Conservation (phyloP, 1,140 invertebrate species). For the Helicoverpa armigera region DNA sequence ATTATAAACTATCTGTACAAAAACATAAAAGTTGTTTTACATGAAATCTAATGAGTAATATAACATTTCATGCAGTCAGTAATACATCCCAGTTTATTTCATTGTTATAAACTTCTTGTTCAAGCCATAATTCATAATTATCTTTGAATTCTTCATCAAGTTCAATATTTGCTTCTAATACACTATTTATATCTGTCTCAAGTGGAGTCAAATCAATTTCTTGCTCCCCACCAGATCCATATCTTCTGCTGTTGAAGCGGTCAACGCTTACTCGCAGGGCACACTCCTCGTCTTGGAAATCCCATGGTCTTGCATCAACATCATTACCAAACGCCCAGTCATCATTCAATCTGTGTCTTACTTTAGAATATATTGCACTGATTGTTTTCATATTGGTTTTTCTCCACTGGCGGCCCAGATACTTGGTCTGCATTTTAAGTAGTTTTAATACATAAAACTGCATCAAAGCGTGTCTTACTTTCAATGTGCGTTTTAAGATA, state of each 20-base stretch:
- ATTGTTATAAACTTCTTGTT: conserved; percentile 98
- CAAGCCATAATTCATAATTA: conserved; percentile 98
- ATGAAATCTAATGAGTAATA: conserved; percentile 16
- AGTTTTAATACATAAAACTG: conserved; percentile 99
- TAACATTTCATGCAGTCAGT: conserved; percentile 67
- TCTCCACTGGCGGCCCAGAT: conserved; percentile 99
- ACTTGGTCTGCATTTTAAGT: conserved; percentile 99
- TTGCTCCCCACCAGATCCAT: conserved; percentile 86
- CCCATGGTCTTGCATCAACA: conserved; percentile 98
- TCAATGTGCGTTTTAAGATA: conserved; percentile 98
- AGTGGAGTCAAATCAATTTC: conserved; percentile 92
- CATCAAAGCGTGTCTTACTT: conserved; percentile 98
- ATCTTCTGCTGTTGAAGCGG: conserved; percentile 97
- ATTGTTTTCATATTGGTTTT: conserved; percentile 99
- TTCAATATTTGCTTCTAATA: conserved; percentile 93
- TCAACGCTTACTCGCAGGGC: conserved; percentile 97
- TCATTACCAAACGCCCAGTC: conserved; percentile 99
- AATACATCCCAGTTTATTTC: conserved; percentile 92
- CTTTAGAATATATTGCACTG: conserved; percentile 99
- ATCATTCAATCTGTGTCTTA: conserved; percentile 97
- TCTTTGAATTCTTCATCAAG: conserved; percentile 98
- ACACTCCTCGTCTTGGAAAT: conserved; percentile 99
- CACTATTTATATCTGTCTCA: conserved; percentile 94
- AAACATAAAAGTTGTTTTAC: conserved; percentile 26
- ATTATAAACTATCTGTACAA: conserved; percentile 47